Percentiles rank a stretch among this genome's conserved stretches.
Conservation (phyloP, 1,140 invertebrate species). For the Lucilia cuprina region DNA sequence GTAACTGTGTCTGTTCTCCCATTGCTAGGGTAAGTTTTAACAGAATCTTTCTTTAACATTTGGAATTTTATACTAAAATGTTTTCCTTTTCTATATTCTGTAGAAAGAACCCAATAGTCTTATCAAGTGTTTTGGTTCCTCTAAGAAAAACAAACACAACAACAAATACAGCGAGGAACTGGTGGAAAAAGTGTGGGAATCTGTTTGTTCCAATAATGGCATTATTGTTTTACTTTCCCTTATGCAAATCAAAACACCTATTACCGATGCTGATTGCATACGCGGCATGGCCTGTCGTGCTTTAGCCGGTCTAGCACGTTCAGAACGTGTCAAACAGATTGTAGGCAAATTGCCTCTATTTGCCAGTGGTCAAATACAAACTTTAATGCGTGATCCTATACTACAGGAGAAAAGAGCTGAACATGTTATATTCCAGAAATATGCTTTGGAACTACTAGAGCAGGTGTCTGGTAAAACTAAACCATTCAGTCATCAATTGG, state of each 20-base stretch:
- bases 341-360: slow-evolving; percentile 95
- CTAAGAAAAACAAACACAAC: slow-evolving; percentile 76
- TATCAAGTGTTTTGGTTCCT: slow-evolving; percentile 63
- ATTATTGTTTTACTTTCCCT: slow-evolving; percentile 88
- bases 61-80: neutral
- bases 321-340: slow-evolving; percentile 92
- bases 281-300: slow-evolving; percentile 90
- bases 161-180: slow-evolving; percentile 83
- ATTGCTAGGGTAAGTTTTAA: slow-evolving; percentile 73
- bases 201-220: slow-evolving; percentile 91
- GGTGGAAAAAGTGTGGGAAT: slow-evolving; percentile 91
- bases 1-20: slow-evolving; percentile 93
- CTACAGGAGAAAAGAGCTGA: slow-evolving; percentile 94
- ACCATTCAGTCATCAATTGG: slow-evolving; percentile 78
- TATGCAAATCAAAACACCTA: slow-evolving; percentile 91
- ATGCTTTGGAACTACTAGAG: slow-evolving; percentile 90
- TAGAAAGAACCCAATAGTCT: slow-evolving; percentile 63
- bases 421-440: slow-evolving; percentile 95
- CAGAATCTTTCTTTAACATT: no score
- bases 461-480: slow-evolving; percentile 91
- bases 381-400: slow-evolving; percentile 93
- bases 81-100: slow-evolving; percentile 18
- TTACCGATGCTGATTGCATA: slow-evolving; percentile 95
- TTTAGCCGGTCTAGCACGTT: slow-evolving; percentile 88
- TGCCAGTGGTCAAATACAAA: slow-evolving; percentile 90